phyloP scores from a whole-genome alignment of 2,113 vertebrate genomes.

The Dipodomys merriami region DNA sequence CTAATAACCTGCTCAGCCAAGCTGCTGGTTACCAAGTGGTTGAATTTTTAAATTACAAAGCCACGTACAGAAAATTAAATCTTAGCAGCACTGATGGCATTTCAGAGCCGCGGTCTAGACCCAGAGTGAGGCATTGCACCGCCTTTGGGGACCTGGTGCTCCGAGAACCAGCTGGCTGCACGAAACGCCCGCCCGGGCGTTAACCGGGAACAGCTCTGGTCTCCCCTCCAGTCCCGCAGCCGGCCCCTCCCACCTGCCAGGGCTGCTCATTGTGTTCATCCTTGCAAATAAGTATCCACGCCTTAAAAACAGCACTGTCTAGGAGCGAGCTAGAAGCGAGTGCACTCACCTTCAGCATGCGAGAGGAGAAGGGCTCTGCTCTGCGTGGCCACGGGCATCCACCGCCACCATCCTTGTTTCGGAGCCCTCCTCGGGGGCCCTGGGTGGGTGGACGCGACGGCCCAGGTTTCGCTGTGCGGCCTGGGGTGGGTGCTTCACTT shows the following conservation, averaged over 20 bases:
- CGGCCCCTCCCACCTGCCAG: not conserved
- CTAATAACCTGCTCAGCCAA: not conserved
- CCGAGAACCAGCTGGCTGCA: too few species aligned
- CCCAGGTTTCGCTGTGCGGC: too few species aligned
- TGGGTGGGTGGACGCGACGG: not conserved
- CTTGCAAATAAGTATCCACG: not conserved
- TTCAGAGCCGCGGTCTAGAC: not conserved
- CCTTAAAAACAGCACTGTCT: not conserved
- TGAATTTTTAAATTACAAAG: not conserved
- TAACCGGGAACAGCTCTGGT: rapidly evolving
- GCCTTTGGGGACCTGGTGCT: too few species aligned
- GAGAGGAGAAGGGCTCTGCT: not conserved
- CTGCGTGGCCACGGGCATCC: not conserved
- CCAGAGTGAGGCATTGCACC: too few species aligned
- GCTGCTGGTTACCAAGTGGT: not conserved
- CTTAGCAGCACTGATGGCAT: not conserved
- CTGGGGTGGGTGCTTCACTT: not conserved
- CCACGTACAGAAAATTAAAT: not conserved
- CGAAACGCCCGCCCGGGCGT: not conserved
- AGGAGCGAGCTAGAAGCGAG: not conserved
- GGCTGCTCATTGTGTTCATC: not conserved
- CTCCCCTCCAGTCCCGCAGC: not conserved
- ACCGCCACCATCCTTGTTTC: not conserved
- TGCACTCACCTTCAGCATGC: not conserved
- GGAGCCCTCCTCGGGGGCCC: not conserved